Evolutionary conservation across 2,888 invertebrate genomes (phyloP).

Genomic region (Nasonovia ribisnigri): DNA sequence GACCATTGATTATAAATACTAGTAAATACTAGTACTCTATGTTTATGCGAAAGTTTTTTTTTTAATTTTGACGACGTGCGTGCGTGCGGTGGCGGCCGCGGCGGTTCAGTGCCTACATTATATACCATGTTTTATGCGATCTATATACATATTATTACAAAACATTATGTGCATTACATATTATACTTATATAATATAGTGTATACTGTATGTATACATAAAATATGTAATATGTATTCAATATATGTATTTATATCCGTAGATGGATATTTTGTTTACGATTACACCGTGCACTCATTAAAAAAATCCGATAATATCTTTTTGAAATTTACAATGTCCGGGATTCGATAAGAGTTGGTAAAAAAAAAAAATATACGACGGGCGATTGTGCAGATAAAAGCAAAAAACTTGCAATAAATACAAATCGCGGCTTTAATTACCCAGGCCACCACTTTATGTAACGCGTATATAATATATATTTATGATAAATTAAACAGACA

Average conservation of each 20-base stretch:
- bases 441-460: background rate
- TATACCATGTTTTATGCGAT: background rate
- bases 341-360: constrained; percentile 15
- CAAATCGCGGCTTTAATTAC: constrained; percentile 40
- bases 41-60: background rate
- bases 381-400: constrained; percentile 7
- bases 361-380: background rate
- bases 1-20: too few relatives aligned
- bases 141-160: background rate
- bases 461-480: background rate
- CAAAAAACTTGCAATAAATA: constrained; percentile 32
- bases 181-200: too few relatives aligned
- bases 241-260: background rate
- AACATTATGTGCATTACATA: background rate
- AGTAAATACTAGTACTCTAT: background rate
- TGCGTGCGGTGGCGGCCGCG: background rate
- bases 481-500: background rate
- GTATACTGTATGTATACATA: background rate
- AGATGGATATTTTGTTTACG: constrained; percentile 10
- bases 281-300: constrained; percentile 32
- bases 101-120: background rate
- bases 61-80: background rate
- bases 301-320: constrained; percentile 23
- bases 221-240: background rate
- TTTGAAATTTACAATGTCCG: background rate